Evolutionary conservation across 1,140 invertebrate species (phyloP).

Genomic region (Lasioglossum albipes): DNA sequence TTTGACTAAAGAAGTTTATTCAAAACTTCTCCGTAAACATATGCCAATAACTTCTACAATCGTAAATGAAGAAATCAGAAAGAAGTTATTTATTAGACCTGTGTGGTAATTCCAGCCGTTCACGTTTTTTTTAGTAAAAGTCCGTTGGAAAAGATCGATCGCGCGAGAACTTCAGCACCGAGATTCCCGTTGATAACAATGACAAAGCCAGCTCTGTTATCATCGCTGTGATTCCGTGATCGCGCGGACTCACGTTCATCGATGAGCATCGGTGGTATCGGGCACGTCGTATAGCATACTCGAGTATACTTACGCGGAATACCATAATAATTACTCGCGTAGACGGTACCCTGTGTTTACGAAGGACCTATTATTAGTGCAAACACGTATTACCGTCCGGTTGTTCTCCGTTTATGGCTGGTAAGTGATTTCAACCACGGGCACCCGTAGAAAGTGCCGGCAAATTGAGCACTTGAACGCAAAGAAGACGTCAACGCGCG

Average conservation of each 20-base stretch:
- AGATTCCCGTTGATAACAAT: not conserved
- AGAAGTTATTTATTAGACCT: too few species aligned
- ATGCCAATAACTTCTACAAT: too few species aligned
- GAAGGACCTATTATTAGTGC: constrained; percentile 60
- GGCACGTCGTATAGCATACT: not conserved
- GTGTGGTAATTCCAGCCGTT: too few species aligned
- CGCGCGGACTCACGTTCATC: constrained; percentile 28
- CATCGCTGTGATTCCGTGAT: not conserved
- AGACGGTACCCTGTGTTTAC: constrained; percentile 54
- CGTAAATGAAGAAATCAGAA: too few species aligned
- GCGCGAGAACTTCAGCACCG: not conserved
- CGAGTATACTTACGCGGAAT: constrained; percentile 11
- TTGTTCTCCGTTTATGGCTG: constrained; percentile 53
- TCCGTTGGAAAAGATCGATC: not conserved
- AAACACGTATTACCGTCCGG: constrained; percentile 56
- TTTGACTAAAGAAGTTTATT: too few species aligned
- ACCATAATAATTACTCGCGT: constrained; percentile 58
- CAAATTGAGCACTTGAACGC: constrained; percentile 54
- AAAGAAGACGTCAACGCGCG: constrained; percentile 54
- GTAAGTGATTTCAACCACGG: constrained; percentile 60
- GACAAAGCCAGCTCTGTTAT: not conserved
- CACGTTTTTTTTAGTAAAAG: too few species aligned
- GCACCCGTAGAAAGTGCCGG: constrained; percentile 49
- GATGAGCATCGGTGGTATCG: constrained; percentile 4
- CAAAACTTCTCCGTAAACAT: too few species aligned